These are phyloP conservation scores for Alosa alosa DNA, from an alignment of 2,113 vertebrate genomes.

Conservation along the genomic window DNA sequence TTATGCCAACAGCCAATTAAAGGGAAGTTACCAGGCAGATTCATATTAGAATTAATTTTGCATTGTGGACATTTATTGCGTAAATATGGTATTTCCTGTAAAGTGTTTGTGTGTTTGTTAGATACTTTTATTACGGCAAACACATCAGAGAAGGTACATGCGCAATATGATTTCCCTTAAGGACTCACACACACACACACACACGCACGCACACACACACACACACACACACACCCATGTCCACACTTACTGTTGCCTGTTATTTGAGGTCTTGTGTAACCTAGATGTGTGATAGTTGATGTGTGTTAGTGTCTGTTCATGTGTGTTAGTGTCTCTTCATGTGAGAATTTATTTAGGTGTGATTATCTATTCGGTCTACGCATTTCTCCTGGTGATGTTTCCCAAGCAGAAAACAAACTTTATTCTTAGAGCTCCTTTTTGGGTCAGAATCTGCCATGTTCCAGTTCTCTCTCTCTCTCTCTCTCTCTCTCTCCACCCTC, in stretches of 20 bases:
- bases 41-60: not conserved
- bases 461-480: slow-evolving; percentile 12
- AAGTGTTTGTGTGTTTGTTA: too few species aligned
- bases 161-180: too few species aligned
- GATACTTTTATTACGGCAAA: too few species aligned
- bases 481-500: not conserved
- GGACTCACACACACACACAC: not conserved
- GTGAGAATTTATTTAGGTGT: slow-evolving; percentile 19
- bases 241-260: not conserved
- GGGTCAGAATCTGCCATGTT: slow-evolving; percentile 50
- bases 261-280: too few species aligned
- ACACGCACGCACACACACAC: too few species aligned
- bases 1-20: too few species aligned
- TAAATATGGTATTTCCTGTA: too few species aligned
- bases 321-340: slow-evolving; percentile 42
- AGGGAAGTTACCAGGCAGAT: slow-evolving; percentile 48
- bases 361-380: not conserved
- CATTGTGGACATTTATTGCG: too few species aligned
- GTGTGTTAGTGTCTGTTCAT: not conserved
- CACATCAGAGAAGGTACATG: too few species aligned
- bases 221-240: not conserved
- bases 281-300: slow-evolving; percentile 10
- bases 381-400: not conserved
- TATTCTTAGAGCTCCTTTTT: slow-evolving; percentile 66
- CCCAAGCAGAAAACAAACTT: slow-evolving; percentile 28